phyloP scores from a whole-genome alignment of 2,113 vertebrate species.

The Acrocephalus arundinaceus region DNA sequence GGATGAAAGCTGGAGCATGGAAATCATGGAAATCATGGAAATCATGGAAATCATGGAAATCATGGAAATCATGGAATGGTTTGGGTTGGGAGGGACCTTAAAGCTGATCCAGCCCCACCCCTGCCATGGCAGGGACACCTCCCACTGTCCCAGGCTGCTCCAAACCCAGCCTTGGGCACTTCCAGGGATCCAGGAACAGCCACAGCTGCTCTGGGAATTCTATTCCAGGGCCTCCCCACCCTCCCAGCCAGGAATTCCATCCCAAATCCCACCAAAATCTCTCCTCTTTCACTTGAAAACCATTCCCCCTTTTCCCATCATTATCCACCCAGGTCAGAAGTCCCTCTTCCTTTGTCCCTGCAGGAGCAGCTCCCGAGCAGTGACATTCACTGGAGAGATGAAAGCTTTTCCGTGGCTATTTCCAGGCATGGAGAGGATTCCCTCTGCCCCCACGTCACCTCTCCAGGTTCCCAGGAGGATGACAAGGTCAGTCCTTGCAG shows the following conservation, averaged over 20 bases:
- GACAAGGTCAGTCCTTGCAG: not conserved
- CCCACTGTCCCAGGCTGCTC: too few species aligned
- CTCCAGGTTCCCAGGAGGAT: not conserved
- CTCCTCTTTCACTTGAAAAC: not conserved
- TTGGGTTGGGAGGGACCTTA: too few species aligned
- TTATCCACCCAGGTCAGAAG: rapidly evolving
- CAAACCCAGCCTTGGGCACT: too few species aligned
- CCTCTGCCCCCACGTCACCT: not conserved
- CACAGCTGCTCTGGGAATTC: too few species aligned
- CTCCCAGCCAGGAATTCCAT: not conserved
- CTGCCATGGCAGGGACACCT: too few species aligned
- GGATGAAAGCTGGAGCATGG: too few species aligned
- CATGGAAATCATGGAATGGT: too few species aligned
- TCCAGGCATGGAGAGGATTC: not conserved
- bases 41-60: too few species aligned
- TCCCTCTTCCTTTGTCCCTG: not conserved
- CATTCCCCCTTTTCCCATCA: not conserved
- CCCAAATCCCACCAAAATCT: not conserved
- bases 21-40: too few species aligned
- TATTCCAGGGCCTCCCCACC: not conserved
- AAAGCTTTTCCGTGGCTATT: not conserved
- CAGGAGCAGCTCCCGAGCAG: not conserved
- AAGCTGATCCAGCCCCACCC: too few species aligned
- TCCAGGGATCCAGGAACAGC: too few species aligned
- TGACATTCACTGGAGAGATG: not conserved